Conservation (phyloP, 1,140 invertebrate genomes). For the Halyomorpha halys region DNA sequence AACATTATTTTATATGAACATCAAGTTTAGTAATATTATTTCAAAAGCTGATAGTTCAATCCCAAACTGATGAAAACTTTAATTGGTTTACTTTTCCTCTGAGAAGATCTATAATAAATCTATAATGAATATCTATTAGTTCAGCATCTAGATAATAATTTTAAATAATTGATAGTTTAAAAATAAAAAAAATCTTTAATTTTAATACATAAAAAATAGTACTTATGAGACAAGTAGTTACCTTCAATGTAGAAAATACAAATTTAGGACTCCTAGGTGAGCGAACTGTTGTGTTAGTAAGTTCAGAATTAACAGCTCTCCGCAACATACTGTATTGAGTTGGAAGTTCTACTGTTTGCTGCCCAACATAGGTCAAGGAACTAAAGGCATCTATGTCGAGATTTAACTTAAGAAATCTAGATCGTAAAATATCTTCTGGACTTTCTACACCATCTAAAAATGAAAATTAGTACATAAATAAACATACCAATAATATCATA, state of each 20-base stretch:
- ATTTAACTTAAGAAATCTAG: constrained; percentile 50
- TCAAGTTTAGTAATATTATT: too few relatives aligned
- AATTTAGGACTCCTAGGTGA: constrained; percentile 52
- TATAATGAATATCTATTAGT: too few relatives aligned
- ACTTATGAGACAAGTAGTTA: too few relatives aligned
- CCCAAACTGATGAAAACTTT: too few relatives aligned
- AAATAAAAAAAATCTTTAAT: too few relatives aligned
- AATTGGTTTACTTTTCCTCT: too few relatives aligned
- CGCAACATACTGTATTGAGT: constrained; percentile 48
- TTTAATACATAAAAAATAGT: too few relatives aligned
- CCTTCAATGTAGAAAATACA: constrained; percentile 56
- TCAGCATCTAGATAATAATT: too few relatives aligned
- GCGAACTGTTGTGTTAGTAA: constrained; percentile 56
- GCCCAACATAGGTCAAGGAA: constrained; percentile 59
- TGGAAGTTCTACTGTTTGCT: constrained; percentile 40
- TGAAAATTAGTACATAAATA: neutral
- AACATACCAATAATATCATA: neutral
- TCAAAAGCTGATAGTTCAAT: too few relatives aligned
- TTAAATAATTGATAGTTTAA: too few relatives aligned
- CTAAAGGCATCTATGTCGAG: constrained; percentile 60
- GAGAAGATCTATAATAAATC: too few relatives aligned
- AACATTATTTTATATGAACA: too few relatives aligned
- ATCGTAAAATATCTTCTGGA: constrained; percentile 53
- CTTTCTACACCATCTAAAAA: constrained; percentile 44
- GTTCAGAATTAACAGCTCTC: constrained; percentile 43